Evolutionary conservation across 2,113 vertebrate species (phyloP), one percentile per base, ranked within the genome.

Genomic region (Rhinolophus ferrumequinum): DNA sequence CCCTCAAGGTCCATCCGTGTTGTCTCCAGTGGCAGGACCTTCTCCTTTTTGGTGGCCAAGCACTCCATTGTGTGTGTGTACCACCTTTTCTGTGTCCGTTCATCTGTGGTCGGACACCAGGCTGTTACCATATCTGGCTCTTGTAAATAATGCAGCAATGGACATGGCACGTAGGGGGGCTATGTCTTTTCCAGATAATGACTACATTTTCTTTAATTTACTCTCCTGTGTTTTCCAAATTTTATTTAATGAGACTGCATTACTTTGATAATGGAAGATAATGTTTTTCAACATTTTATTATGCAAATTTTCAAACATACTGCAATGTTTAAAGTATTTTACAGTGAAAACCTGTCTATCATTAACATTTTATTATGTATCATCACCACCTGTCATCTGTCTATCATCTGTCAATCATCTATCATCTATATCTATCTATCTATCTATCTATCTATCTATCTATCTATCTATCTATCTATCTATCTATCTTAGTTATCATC

Each of bases 341-440:
- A 30, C 11, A 47, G 24, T 22, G 56, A 94, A 80, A 16, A 30
- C 56, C 76, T 69, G 3, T 83, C 76, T 76, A 16, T 28, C 4
- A 2, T 26, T 30, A 69, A 85, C 14, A 16, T 52, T 87, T 84
- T n/a, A 41, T 6, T 72, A 0, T 26, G 47, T 35, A 19, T 52
- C 56, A 70, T 70, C 26, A 22, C 24, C 26, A 10, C 21, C 79
- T 56, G 70, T 44, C 70, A 28, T 8, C 70, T 28, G 41, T 30
- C 62, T 12, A 30, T 62, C 80, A 62, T n/a, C 47, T 67, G 0
- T 54, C 26, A 13, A 28, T 70, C 33, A 1, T 47, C 33, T 30
- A 0, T 26, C 33, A n/a, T n/a, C n/a, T n/a, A n/a, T 0, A 0
- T 28, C 33, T 38, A 0, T 35, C 21, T 52, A 28, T 47, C 19